A percentile compares a stretch with the other conserved stretches of the same genome.
phyloP scores from a whole-genome alignment of 2,888 invertebrate species.

The Spicauda simplicius region DNA sequence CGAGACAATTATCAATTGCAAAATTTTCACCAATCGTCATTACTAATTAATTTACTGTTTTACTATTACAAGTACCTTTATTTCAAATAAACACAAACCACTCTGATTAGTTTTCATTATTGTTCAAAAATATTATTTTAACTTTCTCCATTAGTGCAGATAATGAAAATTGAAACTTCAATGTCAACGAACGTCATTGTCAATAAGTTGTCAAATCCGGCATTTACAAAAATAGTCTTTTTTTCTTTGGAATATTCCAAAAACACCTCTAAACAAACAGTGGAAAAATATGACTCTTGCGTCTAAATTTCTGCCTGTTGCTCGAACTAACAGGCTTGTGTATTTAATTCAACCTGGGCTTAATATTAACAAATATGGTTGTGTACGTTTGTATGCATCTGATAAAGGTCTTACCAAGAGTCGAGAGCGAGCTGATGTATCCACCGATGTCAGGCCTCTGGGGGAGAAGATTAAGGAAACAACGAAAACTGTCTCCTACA shows the following conservation, averaged over 20 bases:
- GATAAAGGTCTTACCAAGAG: conserved; percentile 66
- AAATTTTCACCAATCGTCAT: no score
- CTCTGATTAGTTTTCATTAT: no score
- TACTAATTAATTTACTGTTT: no score
- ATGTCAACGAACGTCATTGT: not conserved
- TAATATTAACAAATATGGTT: conserved; percentile 53
- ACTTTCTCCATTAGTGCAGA: no score
- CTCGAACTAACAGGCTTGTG: conserved; percentile 55
- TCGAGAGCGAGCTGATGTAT: conserved; percentile 70
- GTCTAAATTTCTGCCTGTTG: conserved; percentile 66
- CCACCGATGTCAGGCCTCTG: conserved; percentile 86
- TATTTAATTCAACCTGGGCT: conserved; percentile 54
- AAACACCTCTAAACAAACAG: conserved; percentile 8
- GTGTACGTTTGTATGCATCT: conserved; percentile 59
- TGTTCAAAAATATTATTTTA: no score
- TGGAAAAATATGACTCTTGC: conserved; percentile 65
- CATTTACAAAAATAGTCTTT: conserved; percentile 10
- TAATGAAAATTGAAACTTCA: no score
- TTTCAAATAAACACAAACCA: no score
- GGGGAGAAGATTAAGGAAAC: conserved; percentile 94
- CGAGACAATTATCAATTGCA: no score
- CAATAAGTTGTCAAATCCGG: conserved; percentile 11
- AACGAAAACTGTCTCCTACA: conserved; percentile 94
- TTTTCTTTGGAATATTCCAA: conserved; percentile 30
- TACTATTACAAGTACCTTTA: no score